phyloP scores from a whole-genome alignment of 2,113 vertebrate species.

The Papio anubis region DNA sequence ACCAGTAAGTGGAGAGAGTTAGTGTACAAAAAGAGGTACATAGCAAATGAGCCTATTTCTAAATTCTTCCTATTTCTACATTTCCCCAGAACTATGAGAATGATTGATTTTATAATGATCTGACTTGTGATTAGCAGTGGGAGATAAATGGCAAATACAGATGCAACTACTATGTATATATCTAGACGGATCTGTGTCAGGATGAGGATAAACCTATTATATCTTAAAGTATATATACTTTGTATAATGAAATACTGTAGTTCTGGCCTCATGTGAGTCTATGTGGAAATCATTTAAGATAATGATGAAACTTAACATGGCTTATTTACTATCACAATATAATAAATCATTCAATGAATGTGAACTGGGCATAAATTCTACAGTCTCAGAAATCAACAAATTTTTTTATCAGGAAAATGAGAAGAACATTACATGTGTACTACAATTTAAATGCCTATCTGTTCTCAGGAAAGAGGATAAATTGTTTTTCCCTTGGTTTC shows the following conservation, averaged over 20 bases:
- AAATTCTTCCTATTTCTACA: not conserved
- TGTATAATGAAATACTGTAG: not conserved
- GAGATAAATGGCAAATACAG: not conserved
- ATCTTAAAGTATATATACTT: not conserved
- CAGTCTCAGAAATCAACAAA: not conserved
- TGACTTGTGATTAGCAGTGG: not conserved
- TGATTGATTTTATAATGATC: not conserved
- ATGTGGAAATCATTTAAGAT: not conserved
- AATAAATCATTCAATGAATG: not conserved
- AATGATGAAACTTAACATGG: not conserved
- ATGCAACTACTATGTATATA: not conserved
- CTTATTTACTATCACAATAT: not conserved
- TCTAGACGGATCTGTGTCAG: not conserved
- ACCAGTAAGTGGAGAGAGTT: not conserved
- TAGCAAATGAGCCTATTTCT: not conserved
- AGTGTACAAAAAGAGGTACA: not conserved
- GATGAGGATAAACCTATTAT: not conserved
- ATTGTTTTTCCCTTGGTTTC: slow-evolving; percentile 38
- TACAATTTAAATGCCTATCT: slow-evolving; percentile 46
- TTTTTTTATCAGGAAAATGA: slow-evolving; percentile 39
- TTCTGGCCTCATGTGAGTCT: not conserved
- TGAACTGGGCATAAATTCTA: not conserved
- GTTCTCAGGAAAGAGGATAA: slow-evolving; percentile 12
- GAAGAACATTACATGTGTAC: not conserved
- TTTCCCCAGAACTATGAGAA: not conserved